Conservation (phyloP, 2,113 vertebrate species). For the Hydrolagus affinis region DNA sequence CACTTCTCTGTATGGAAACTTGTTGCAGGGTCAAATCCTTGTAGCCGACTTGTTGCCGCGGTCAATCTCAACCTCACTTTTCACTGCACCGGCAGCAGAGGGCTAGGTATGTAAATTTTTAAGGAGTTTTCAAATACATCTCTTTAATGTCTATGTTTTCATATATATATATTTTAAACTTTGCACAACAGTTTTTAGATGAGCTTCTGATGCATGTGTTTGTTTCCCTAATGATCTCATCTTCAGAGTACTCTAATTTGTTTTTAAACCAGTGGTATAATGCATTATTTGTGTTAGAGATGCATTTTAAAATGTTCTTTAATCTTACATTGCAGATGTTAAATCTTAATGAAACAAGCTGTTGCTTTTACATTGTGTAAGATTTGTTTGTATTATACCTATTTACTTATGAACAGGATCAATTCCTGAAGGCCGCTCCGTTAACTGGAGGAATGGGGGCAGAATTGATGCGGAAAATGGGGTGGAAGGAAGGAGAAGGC, state of each 20-base stretch:
- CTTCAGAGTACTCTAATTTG: neutral
- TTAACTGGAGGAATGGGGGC: conserved; percentile 92
- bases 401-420: conserved; percentile 71
- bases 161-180: conserved; percentile 36
- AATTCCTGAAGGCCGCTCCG: conserved; percentile 90
- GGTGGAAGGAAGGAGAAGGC: conserved; percentile 90
- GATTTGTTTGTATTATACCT: conserved; percentile 8
- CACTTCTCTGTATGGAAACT: conserved; percentile 91
- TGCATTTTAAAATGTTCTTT: neutral
- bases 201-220: neutral
- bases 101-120: conserved; percentile 85
- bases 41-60: conserved; percentile 88
- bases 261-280: neutral
- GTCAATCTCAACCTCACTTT: conserved; percentile 84
- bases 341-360: neutral
- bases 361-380: neutral
- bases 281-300: neutral
- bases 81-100: conserved; percentile 80
- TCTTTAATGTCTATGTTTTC: conserved; percentile 46
- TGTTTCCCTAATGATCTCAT: neutral
- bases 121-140: conserved; percentile 68
- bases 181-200: neutral
- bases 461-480: conserved; percentile 97
- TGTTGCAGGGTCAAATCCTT: conserved; percentile 93
- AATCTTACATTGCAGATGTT: neutral